Evolutionary conservation across 2,888 invertebrate species (phyloP), one percentile per base, ranked within the genome.

Genomic region (Subacronicta megacephala): DNA sequence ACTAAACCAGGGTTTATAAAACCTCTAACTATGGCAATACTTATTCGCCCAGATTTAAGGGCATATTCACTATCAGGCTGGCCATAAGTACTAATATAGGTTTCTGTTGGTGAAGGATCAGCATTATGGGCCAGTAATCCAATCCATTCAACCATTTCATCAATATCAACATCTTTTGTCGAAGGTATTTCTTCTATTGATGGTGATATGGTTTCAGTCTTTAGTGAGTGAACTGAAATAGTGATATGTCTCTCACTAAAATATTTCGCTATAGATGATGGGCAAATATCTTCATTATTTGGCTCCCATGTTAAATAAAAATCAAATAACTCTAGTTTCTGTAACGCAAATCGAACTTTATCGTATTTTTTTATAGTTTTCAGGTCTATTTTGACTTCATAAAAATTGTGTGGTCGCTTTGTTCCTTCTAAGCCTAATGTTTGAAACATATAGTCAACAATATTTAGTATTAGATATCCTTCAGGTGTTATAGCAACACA

Each of bases 261-360:
- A 71, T 92, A 93, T 65, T 90, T 93, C 9, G 93, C 94, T 59
- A 94, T 75, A 2, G 93, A 90, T 2, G 93, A 94, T 13, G 93
- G 93, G 49, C 93, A 93, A 1, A 93, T 68, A 43, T 84, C 73
- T 43, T 87, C 85, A 41, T 81, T 65, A 42, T 77, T 72, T 1
- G 94, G 90, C 49, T 89, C 87, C 94, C 94, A 94, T 16, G 63
- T 63, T 35, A 94, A 44, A 41, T 80, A 64, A 44, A 91, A 89
- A 63, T 92, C 80, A 29, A 90, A 88, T 4, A 40, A 35, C 46
- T 87, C 87, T 5, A 93, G 54, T 71, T 88, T 92, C 7, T 54
- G 69, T 38, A 93, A 63, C 12, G 81, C 67, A 51, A 69, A 66
- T 44, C 71, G 82, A 0, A 86, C 15, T 82, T 83, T 89, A 0